Evolutionary conservation across 1,140 invertebrate genomes (phyloP), one percentile per base, ranked within the genome.

Genomic region (Sesamia nonagrioides): DNA sequence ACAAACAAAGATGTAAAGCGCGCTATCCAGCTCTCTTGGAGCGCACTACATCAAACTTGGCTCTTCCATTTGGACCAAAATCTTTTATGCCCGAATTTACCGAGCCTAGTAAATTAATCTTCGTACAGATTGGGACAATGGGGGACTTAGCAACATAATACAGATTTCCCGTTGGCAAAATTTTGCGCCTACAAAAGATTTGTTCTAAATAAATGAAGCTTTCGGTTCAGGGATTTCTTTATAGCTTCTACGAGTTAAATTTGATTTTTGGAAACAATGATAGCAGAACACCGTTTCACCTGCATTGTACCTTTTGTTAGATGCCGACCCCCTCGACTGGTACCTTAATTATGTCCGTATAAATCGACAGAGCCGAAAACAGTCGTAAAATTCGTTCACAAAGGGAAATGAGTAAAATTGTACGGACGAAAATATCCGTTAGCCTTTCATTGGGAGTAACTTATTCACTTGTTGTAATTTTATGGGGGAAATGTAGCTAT

Each of bases 41-140:
- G 58, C 69, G 60, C 35, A 66, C 77, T 74, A 42, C 27, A 74
- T 50, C 58, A 79, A 50, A 80, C 69, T 33, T 74, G 71, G 45
- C 81, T 69, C 76, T 77, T 84, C 83, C 78, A 87, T 81, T 61
- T 74, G 17, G 37, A 37, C 52, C 17, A 82, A 83, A 48, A 72
- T 82, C 75, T 48, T 61, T 63, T 78, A 75, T 79, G 21, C 48
- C 75, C 80, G 74, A 87, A 88, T 86, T 88, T 80, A 78, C 84
- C 40, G 82, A 86, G 84, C 86, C 85, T 78, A 82, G 84, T 81
- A 88, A 89, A 91, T 91, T 89, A 91, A 90, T 89, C 90, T 89
- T 91, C 83, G 86, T 88, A 88, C 84, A 85, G 89, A 91, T 89
- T 84, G 82, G 86, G 87, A 91, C 87, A 89, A 90, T 89, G 81